Base-by-base conservation (phyloP, 1,140 invertebrate genomes). In the Aethina tumida region DNA sequence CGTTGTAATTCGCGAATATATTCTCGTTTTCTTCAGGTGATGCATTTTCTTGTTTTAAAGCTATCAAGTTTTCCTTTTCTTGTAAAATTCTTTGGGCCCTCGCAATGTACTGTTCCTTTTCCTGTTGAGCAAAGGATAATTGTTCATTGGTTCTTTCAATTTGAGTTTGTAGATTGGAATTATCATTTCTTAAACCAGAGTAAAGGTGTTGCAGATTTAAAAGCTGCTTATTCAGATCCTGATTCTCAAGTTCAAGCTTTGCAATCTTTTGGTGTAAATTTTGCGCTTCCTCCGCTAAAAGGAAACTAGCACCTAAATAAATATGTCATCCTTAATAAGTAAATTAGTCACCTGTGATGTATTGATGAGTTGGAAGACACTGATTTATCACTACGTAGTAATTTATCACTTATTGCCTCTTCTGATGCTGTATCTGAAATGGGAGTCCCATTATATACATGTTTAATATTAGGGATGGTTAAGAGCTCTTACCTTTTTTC, bases 41-140 rank as follows among this genome's bases (percentile, higher is more conserved):
- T 35, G 21, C 26, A 45, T 43, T 47, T 31, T 40, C 25, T 12
- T 51, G 43, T 36, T 56, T 56, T 22, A 53, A 27, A 10, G 35
- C 54, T 40, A 87, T 86, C 9, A 86, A 58, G 45, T 76, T 72
- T 47, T 88, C 84, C 59, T 87, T 87, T 40, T 81, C 78, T 59
- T 82, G 70, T 12, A 90, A 59, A 36, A 83, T 85, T 47, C 74
- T 74, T 35, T 83, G 70, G 5, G 84, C 85, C 47, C 77, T 69
- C 4, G 64, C 63, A 58, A 76, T 76, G 58, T 87, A 84, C 40
- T 81, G 76, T 45, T 74, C 70, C 31, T 79, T 63, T 52, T 81
- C 81, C 13, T 67, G 68, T 45, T 75, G 72, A 26, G 70, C 63
- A 9, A 66, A 60, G 28, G 62, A 60, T 10, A 75, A 57, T 48